These are phyloP conservation scores for Danio jaintianensis DNA, from an alignment of 2,797 vertebrate species.

Conservation along the genomic window DNA sequence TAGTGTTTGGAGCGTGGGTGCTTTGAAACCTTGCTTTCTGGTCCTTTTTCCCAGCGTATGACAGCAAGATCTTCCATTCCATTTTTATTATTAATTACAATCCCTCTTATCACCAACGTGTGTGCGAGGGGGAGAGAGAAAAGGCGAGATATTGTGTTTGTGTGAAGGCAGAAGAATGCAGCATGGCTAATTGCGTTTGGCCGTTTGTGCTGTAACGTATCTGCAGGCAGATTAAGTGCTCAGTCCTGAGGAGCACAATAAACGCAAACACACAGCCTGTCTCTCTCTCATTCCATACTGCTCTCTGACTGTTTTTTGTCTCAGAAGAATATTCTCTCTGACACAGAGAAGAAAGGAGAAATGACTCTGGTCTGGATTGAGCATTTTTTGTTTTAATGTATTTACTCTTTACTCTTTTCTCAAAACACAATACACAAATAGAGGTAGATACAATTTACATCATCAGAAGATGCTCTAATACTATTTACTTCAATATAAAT, in stretches of 20 bases:
- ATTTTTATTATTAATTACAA: conserved; percentile 36
- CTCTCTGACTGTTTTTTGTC: conserved; percentile 8
- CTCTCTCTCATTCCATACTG: neutral
- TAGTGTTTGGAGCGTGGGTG: neutral
- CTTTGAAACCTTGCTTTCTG: conserved; percentile 2
- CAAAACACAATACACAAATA: neutral
- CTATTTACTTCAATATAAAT: neutral
- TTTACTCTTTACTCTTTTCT: neutral
- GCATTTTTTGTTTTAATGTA: neutral
- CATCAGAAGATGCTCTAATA: neutral
- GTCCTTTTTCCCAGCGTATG: neutral
- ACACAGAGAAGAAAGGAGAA: neutral
- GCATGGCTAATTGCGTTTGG: conserved; percentile 63
- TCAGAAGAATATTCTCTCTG: neutral
- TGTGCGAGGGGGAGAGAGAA: conserved; percentile 31
- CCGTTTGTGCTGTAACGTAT: conserved; percentile 57
- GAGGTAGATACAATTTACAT: neutral
- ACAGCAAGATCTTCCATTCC: conserved; percentile 16
- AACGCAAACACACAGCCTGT: conserved; percentile 30
- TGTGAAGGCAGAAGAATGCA: conserved; percentile 70
- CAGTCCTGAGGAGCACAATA: conserved; percentile 37
- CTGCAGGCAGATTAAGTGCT: conserved; percentile 51
- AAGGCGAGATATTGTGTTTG: conserved; percentile 58
- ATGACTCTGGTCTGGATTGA: neutral
- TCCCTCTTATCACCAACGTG: conserved; percentile 63